Conservation (phyloP, 1,140 invertebrate genomes). For the Grapholita molesta region DNA sequence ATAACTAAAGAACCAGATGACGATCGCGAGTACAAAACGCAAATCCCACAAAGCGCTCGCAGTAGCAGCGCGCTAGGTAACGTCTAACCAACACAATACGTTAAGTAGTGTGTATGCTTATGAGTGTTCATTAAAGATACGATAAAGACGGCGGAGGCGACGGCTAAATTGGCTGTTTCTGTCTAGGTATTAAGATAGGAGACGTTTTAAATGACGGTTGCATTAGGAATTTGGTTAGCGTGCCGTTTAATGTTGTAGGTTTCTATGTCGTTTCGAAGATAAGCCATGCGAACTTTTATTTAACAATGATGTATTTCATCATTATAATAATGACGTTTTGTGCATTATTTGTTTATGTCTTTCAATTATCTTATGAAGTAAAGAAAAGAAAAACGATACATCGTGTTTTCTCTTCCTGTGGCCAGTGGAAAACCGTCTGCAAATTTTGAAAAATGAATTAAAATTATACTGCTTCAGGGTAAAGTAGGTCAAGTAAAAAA, state of each 20-base stretch:
- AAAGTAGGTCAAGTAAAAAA: too few species aligned
- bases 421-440: too few species aligned
- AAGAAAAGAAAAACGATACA: too few species aligned
- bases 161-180: constrained; percentile 53
- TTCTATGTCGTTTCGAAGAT: background rate
- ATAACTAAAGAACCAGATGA: background rate
- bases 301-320: too few species aligned
- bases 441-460: too few species aligned
- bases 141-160: constrained; percentile 61
- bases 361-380: too few species aligned
- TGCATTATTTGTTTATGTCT: too few species aligned
- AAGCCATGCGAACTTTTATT: background rate
- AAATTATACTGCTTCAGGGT: too few species aligned
- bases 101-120: constrained; percentile 62
- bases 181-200: constrained; percentile 23
- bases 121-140: constrained; percentile 73
- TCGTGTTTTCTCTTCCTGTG: too few species aligned
- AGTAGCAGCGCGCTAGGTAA: constrained; percentile 28
- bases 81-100: constrained; percentile 51
- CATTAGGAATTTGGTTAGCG: background rate
- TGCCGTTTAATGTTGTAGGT: background rate
- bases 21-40: constrained; percentile 36
- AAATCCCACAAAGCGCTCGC: constrained; percentile 53
- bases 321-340: too few species aligned
- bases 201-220: constrained; percentile 17